Percentiles rank a stretch among this genome's conserved stretches.
These are phyloP conservation scores for Drosophila ambigua DNA, from an alignment of 1,140 invertebrate species.

Conservation along the genomic window DNA sequence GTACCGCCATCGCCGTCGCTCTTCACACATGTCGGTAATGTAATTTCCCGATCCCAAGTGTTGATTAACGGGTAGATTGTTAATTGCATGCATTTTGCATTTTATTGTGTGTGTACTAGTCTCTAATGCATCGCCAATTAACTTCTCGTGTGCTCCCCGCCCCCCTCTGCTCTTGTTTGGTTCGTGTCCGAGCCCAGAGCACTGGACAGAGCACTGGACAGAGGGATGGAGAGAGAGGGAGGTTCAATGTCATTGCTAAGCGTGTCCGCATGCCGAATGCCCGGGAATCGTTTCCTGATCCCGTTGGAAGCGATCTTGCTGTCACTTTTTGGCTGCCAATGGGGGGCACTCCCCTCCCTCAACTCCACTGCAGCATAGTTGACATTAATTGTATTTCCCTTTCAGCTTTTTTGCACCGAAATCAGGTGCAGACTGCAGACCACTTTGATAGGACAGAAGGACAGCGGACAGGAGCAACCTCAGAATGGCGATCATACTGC, in stretches of 20 bases:
- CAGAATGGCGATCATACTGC: conserved; percentile 84
- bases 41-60: conserved; percentile 53
- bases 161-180: too few species aligned
- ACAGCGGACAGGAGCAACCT: conserved; percentile 16
- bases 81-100: conserved; percentile 56
- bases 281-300: conserved; percentile 4
- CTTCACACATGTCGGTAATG: conserved; percentile 4
- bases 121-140: conserved; percentile 53
- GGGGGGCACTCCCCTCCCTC: too few species aligned
- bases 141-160: conserved; percentile 19
- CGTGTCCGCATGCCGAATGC: conserved; percentile 3
- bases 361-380: too few species aligned
- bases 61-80: conserved; percentile 46
- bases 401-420: too few species aligned
- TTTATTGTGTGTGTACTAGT: conserved; percentile 23
- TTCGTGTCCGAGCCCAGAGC: conserved; percentile 5
- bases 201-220: too few species aligned
- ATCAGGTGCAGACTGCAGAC: too few species aligned
- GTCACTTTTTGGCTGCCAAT: not conserved
- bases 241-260: conserved; percentile 19
- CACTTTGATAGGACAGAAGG: too few species aligned
- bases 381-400: too few species aligned
- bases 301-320: not conserved
- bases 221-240: not conserved
- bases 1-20: conserved; percentile 13